Evolutionary conservation across 2,113 vertebrate genomes (phyloP), one percentile per base, ranked within the genome.

Genomic region (Caranx ignobilis): DNA sequence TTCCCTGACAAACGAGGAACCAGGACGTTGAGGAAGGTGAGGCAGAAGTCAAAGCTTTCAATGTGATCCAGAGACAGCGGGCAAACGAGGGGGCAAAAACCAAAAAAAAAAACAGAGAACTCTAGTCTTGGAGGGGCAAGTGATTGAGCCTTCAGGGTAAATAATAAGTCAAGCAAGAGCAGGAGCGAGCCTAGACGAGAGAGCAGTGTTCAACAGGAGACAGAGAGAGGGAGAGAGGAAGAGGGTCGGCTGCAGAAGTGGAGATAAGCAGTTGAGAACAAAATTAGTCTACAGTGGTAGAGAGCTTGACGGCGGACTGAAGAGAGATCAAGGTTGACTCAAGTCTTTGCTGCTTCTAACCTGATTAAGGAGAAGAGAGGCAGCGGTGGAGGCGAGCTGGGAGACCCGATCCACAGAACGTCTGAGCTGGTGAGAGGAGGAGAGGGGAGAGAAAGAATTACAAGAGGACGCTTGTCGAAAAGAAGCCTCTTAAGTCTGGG

Each of bases 301-400:
- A 91, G 78, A 81, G 88, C 76, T 81, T 43, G 91, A 94, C 89
- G 89, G 93, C 83, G 87, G 86, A 87, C 92, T 93, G 91, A 94
- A 91, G 87, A 89, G 71, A 84, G 87, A 91, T 91, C 88, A 89
- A 87, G 83, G 79, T 71, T 75, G 83, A 86, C 87, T 91, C 91
- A 81, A 88, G 89, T 91, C 93, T 91, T 89, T 78, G 82, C 93
- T 92, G 87, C 93, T 75, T 93, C 89, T 65, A 91, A 94, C 94
- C 93, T 91, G 86, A 91, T 94, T 94, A 94, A 84, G 88, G 73
- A 81, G 85, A 86, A 75, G 75, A 85, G 80, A 69, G 48, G 71
- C 41, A 2, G 83, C 18, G 56, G 79, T 64, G 83, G 85, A 87
- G 86, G 83, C 66, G 77, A 86, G 85, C 78, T 16, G 57, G 81